Evolutionary conservation across 2,888 invertebrate genomes (phyloP).

Genomic region (Quadroppia sp.): DNA sequence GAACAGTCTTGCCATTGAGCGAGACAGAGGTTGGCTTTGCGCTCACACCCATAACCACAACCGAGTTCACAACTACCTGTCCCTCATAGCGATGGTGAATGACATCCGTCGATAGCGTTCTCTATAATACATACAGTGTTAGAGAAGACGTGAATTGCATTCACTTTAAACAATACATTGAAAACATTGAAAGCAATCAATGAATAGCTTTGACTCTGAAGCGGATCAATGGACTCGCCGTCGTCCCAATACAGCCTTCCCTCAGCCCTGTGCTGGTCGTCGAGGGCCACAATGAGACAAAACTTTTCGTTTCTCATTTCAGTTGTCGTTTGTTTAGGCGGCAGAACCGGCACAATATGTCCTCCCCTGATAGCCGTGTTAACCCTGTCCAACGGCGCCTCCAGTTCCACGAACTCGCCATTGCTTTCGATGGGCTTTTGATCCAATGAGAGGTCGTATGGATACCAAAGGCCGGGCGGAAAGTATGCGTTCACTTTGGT

Average conservation of each 20-base stretch:
- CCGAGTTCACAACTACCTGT: background rate
- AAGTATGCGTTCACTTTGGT: conserved; percentile 57
- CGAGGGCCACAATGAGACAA: conserved; percentile 37
- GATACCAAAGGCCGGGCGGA: conserved; percentile 67
- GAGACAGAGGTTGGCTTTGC: background rate
- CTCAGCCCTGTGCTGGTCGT: conserved; percentile 41
- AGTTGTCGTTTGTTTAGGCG: conserved; percentile 62
- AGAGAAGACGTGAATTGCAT: background rate
- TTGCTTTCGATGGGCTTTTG: conserved; percentile 12
- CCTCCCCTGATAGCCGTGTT: conserved; percentile 67
- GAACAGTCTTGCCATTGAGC: background rate
- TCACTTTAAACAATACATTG: conserved; percentile 1
- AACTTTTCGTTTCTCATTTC: conserved; percentile 41
- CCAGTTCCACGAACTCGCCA: conserved; percentile 53
- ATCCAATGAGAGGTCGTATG: conserved; percentile 35
- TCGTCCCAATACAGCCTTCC: conserved; percentile 48
- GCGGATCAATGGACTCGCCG: conserved; percentile 43
- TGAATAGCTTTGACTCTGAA: conserved; percentile 30
- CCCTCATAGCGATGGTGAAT: background rate
- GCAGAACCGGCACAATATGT: conserved; percentile 65
- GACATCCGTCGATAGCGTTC: background rate
- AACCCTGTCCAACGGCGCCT: conserved; percentile 63
- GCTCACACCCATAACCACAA: background rate
- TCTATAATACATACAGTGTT: background rate
- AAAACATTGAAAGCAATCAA: conserved; percentile 17